Evolutionary conservation across 2,888 invertebrate genomes (phyloP).

Genomic region (Andricus quercusramuli): DNA sequence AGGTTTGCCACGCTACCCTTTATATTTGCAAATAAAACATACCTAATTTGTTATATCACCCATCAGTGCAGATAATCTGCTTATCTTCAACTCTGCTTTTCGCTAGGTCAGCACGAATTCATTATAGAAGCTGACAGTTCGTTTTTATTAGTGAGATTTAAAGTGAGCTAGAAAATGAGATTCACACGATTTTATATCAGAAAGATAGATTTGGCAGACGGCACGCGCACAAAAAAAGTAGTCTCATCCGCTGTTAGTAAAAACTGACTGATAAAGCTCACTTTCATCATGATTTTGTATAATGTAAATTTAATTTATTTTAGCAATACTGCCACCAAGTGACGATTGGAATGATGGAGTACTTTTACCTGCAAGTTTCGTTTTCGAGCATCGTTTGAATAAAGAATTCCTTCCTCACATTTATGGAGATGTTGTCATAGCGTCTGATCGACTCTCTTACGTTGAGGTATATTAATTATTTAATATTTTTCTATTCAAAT

Average conservation of each 20-base stretch:
- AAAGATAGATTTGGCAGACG: too few species aligned
- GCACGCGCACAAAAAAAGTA: not conserved
- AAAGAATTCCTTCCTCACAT: slow-evolving; percentile 61
- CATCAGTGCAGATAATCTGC: too few species aligned
- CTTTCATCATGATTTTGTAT: not conserved
- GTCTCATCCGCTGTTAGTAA: not conserved
- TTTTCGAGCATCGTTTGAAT: slow-evolving; percentile 69
- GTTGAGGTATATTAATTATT: slow-evolving; percentile 58
- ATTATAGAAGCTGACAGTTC: too few species aligned
- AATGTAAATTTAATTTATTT: slow-evolving; percentile 5
- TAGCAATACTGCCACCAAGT: slow-evolving; percentile 68
- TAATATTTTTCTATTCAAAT: not conserved
- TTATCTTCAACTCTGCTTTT: too few species aligned
- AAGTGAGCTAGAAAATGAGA: too few species aligned
- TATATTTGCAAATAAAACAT: too few species aligned
- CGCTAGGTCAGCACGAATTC: too few species aligned
- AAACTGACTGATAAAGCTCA: not conserved
- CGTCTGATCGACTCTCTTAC: slow-evolving; percentile 63
- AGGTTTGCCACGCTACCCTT: too few species aligned
- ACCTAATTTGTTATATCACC: too few species aligned
- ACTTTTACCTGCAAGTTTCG: slow-evolving; percentile 67
- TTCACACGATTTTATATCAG: too few species aligned
- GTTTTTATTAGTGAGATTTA: too few species aligned
- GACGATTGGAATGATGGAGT: slow-evolving; percentile 65
- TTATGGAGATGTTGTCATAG: slow-evolving; percentile 68